phyloP scores from a whole-genome alignment of 1,140 invertebrate genomes.

The Cyclargus thomasi region DNA sequence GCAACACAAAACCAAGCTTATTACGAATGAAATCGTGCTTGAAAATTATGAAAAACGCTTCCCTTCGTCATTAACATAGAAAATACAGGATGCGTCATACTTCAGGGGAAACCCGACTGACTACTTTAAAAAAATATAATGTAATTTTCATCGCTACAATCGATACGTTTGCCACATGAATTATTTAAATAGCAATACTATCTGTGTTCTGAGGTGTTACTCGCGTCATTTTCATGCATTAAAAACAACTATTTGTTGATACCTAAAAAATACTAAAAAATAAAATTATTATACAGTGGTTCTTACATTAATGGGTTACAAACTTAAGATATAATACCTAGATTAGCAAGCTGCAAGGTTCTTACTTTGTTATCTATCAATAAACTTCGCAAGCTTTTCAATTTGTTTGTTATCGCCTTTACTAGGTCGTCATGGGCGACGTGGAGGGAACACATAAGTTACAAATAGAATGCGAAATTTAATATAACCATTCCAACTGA shows the following conservation, averaged over 20 bases:
- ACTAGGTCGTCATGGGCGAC: no score
- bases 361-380: no score
- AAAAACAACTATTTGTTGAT: no score
- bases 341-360: no score
- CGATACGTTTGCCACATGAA: neutral
- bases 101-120: neutral
- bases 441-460: neutral
- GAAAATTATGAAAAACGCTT: neutral
- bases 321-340: no score
- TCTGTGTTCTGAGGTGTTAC: no score
- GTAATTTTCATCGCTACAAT: neutral
- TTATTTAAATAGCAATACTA: neutral
- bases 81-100: neutral
- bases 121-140: neutral
- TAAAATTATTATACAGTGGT: no score
- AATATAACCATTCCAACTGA: neutral
- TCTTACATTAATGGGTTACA: no score
- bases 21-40: neutral
- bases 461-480: conserved; percentile 1
- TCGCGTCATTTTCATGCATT: no score
- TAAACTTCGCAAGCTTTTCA: no score
- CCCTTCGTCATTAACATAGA: neutral
- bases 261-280: no score
- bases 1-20: neutral
- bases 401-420: no score